Conservation (phyloP, 92 coral and sea anemone genomes). For the Paragorgia papillata region DNA sequence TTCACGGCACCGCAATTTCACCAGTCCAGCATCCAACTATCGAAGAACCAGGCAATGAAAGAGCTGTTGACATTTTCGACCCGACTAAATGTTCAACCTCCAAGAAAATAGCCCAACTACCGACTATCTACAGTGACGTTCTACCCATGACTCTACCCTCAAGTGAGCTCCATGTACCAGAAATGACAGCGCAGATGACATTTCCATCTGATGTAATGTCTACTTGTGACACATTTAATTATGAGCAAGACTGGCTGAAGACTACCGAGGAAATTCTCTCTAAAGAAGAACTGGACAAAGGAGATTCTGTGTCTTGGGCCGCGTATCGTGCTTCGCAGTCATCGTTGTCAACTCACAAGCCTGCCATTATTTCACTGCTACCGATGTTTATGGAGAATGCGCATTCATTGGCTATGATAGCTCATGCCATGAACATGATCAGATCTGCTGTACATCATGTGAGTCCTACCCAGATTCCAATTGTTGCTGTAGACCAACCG, state of each 20-base stretch:
- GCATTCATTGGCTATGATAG: conserved; percentile 48
- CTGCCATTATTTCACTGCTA: too few species aligned
- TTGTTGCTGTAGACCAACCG: conserved; percentile 44
- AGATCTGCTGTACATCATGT: conserved; percentile 46
- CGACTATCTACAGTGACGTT: conserved; percentile 36
- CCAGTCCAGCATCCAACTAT: conserved; percentile 66
- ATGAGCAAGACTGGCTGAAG: conserved; percentile 33
- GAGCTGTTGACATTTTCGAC: conserved; percentile 45
- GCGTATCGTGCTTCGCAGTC: conserved; percentile 44
- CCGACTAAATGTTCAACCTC: conserved; percentile 19
- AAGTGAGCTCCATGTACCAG: not conserved
- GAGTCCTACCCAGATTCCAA: conserved; percentile 39
- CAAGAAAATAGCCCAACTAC: conserved; percentile 45
- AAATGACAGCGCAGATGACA: not conserved
- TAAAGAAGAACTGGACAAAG: too few species aligned
- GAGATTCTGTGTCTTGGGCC: conserved; percentile 53
- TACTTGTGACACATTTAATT: not conserved
- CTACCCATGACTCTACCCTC: conserved; percentile 25
- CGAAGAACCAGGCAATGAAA: conserved; percentile 43
- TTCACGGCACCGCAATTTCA: conserved; percentile 70
- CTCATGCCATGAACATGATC: conserved; percentile 20
- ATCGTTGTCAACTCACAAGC: too few species aligned
- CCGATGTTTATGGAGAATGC: conserved; percentile 52
- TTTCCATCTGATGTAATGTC: too few species aligned
- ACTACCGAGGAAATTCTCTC: not conserved